Base-by-base conservation (phyloP, 1,140 invertebrate genomes). In the Neoseiulus cucumeris region DNA sequence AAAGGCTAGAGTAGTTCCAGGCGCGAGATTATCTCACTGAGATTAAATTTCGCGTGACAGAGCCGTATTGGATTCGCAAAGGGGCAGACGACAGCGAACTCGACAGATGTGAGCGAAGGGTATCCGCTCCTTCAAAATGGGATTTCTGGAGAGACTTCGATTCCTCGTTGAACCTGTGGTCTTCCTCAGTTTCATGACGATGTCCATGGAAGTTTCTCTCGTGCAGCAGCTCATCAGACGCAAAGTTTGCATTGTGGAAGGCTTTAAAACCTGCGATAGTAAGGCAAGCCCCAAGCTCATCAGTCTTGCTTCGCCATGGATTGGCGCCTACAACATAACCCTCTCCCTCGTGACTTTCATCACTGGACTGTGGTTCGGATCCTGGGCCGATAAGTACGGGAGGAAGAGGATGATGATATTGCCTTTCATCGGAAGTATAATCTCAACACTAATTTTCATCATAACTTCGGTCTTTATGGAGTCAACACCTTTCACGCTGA, bases 331-430 rank as follows among this genome's bases (percentile, higher is more conserved):
- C 22, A 78, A 75, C 44, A 67, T 75, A 14, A 70, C 73, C 4
- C 68, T 78, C 18, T 74, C 73, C 5, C 20, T 78, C 2, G 75
- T 76, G 5, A 75, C 77, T 17, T 74, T 79, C 41, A 55, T 80
- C 18, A 71, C 72, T 17, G 70, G 75, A 4, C 71, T 71, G 64
- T 76, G 74, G 67, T 66, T 77, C 17, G 76, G 69, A 85, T 89
- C 75, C 77, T 88, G 71, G 86, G 73, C 75, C 64, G 88, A 44
- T 82, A 84, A 0, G 85, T 85, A 83, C 81, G 82, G 82, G 28
- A 79, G 80, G 66, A 91, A 91, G 73, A 82, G 87, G 6, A 89
- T 87, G 70, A 87, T 92, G 79, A 75, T 91, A 0, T 72, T 91
- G 29, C 86, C 88, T 0, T 85, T 89, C 65, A 75, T 89, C 47